Conservation (phyloP, 2,797 vertebrate species). For the Danio tinwini region DNA sequence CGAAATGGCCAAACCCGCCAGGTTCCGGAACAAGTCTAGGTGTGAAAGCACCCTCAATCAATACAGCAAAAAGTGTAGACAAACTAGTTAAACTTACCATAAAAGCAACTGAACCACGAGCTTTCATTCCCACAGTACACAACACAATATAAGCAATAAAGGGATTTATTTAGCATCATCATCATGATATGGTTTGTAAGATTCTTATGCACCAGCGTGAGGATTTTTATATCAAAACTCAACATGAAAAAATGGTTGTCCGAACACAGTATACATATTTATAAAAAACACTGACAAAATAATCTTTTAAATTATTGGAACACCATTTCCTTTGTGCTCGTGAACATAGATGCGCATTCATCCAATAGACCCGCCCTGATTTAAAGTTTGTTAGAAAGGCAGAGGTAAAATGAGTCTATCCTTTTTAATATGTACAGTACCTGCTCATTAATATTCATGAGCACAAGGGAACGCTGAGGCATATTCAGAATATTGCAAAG, state of each 20-base stretch:
- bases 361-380: slow-evolving; percentile 65
- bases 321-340: slow-evolving; percentile 67
- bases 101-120: neutral
- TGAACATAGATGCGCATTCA: slow-evolving; percentile 61
- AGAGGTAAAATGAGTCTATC: slow-evolving; percentile 60
- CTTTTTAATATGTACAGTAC: slow-evolving; percentile 67
- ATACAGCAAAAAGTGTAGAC: too few relatives aligned
- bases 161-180: slow-evolving; percentile 68
- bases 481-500: slow-evolving; percentile 48
- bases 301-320: slow-evolving; percentile 44
- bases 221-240: slow-evolving; percentile 69
- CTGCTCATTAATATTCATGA: slow-evolving; percentile 68
- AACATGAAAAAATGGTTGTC: slow-evolving; percentile 65
- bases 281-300: slow-evolving; percentile 57
- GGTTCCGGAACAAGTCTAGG: too few relatives aligned
- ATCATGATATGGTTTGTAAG: slow-evolving; percentile 58
- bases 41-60: too few relatives aligned
- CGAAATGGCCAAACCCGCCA: too few relatives aligned
- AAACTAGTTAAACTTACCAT: neutral
- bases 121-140: slow-evolving; percentile 15
- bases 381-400: slow-evolving; percentile 54
- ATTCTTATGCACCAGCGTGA: slow-evolving; percentile 63
- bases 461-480: slow-evolving; percentile 60
- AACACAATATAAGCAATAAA: slow-evolving; percentile 67
- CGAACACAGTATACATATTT: slow-evolving; percentile 69